Evolutionary conservation across 2,888 invertebrate species (phyloP).

Genomic region (Helobdella robusta): DNA sequence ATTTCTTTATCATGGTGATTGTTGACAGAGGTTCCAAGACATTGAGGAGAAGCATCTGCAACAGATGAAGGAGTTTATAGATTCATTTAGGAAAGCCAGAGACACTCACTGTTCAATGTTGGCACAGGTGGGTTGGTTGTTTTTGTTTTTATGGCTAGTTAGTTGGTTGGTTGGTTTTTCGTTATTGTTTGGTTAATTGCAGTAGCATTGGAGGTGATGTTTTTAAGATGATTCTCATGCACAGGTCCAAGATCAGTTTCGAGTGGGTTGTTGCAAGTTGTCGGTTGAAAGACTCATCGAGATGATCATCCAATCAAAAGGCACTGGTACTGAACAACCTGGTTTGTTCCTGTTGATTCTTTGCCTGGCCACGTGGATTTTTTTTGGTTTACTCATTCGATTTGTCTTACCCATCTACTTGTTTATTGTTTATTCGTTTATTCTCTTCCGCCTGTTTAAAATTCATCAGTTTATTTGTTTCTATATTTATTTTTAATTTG

Average conservation of each 20-base stretch:
- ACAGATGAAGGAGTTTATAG: slow-evolving; percentile 89
- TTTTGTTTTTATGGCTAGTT: neutral
- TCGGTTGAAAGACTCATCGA: slow-evolving; percentile 83
- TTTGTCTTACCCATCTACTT: no score
- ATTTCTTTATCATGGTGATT: no score
- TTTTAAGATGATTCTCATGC: slow-evolving; percentile 27
- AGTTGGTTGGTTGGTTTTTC: neutral
- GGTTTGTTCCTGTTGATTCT: slow-evolving; percentile 41
- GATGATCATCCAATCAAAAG: slow-evolving; percentile 81
- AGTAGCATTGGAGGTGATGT: neutral
- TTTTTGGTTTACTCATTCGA: no score
- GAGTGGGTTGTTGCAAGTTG: slow-evolving; percentile 78
- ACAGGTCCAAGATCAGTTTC: slow-evolving; percentile 81
- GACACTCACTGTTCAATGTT: slow-evolving; percentile 64
- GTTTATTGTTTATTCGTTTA: no score
- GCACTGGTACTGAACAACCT: slow-evolving; percentile 84
- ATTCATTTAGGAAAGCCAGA: slow-evolving; percentile 61
- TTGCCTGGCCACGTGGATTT: neutral
- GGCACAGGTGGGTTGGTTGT: slow-evolving; percentile 3
- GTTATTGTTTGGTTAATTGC: neutral
- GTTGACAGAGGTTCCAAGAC: slow-evolving; percentile 67
- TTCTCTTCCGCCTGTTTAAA: no score
- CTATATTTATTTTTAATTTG: no score
- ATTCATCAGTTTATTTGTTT: no score
- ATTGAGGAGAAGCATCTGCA: slow-evolving; percentile 82